phyloP scores from a whole-genome alignment of 2,113 vertebrate species.

The Chinchilla lanigera region DNA sequence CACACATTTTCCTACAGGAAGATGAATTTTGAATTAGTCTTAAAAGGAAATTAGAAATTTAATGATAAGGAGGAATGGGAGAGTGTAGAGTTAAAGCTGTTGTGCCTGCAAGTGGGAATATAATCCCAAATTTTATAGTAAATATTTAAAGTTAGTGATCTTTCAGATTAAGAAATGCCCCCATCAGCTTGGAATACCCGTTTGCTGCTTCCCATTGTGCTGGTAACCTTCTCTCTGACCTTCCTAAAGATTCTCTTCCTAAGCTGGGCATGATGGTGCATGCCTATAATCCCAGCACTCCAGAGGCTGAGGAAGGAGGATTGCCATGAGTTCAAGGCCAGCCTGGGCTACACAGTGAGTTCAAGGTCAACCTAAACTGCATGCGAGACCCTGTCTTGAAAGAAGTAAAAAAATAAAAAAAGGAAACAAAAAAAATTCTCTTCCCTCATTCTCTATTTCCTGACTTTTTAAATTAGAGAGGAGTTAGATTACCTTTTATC shows the following conservation, averaged over 20 bases:
- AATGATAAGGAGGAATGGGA: not conserved
- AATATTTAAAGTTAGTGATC: not conserved
- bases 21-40: constrained; percentile 5
- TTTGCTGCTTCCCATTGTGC: not conserved
- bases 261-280: no score
- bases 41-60: constrained; percentile 25
- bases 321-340: no score
- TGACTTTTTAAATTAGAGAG: not conserved
- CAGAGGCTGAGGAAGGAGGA: no score
- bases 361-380: no score
- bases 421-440: no score
- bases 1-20: constrained; percentile 14
- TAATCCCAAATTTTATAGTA: not conserved
- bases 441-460: not conserved
- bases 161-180: not conserved
- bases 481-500: not conserved
- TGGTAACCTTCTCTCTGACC: not conserved
- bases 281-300: no score
- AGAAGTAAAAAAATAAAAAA: no score
- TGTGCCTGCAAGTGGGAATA: not conserved
- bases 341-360: no score
- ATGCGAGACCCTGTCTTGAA: no score
- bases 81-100: not conserved
- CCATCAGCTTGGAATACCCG: not conserved
- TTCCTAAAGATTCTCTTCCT: not conserved